Base-by-base conservation (phyloP, 2,888 invertebrate species). In the Sclerodermus sp. region DNA sequence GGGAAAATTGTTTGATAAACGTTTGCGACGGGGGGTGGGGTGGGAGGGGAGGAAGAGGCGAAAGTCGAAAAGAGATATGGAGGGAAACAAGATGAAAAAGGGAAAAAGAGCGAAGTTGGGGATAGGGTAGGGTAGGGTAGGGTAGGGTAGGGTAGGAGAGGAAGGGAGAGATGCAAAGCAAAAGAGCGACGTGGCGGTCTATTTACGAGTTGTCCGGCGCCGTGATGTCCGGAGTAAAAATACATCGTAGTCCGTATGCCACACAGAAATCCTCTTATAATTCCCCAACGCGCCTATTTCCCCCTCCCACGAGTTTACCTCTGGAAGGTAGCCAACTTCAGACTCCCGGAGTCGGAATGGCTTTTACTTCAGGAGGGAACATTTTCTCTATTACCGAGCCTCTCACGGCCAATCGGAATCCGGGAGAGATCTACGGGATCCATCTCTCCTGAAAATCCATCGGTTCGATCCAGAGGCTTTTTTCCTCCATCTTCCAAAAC, bases 181-280 rank as follows among this genome's bases (percentile, higher is more conserved):
- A 51, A 41, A 51, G 62, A 64, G 64, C 58, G 57, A 58, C 57
- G 55, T 23, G 23, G 23, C 23, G 23, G 68, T 76, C 76, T 77
- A 77, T 77, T 77, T 77, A 75, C 74, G 77, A 76, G 74, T 76
- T 77, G 77, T 77, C 74, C 76, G 77, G 77, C 77, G 77, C 77
- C 77, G 74, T 69, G 72, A 75, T 76, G 77, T 77, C 77, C 77
- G 70, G 76, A 71, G 76, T 76, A 77, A 77, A 77, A 76, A 77
- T 77, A 77, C 71, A 73, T 65, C 68, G 69, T 69, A 66, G 66
- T 73, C 67, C 69, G 66, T 70, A 68, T 63, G 58, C 59, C 58
- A 63, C 54, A 67, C 64, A 67, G 60, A 66, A 66, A 62, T 60
- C 57, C 60, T 67, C 62, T 58, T 62, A 61, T 58, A 58, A 57